Evolutionary conservation across 2,113 vertebrate genomes (phyloP).

Genomic region (Illadopsis cleaveri): DNA sequence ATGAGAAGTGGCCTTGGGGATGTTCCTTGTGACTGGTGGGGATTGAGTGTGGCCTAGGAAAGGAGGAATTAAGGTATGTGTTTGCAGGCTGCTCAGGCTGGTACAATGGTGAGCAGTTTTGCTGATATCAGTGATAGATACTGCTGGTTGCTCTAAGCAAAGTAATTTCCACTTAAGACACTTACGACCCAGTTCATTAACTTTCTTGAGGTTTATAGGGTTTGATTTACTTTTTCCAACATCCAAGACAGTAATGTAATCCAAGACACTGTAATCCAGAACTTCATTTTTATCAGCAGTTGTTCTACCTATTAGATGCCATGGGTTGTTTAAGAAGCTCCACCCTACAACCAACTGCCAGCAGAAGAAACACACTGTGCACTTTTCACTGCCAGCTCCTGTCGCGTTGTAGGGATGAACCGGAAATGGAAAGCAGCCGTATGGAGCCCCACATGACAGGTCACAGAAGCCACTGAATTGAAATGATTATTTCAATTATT

Average conservation of each 20-base stretch:
- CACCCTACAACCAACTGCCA: no score
- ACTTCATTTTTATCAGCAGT: not conserved
- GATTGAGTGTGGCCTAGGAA: not conserved
- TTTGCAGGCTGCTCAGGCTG: not conserved
- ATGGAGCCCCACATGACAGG: no score
- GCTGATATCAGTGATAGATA: not conserved
- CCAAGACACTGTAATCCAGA: not conserved
- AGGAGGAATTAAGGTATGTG: not conserved
- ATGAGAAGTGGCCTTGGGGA: not conserved
- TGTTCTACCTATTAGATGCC: not conserved
- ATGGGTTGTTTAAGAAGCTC: accelerated
- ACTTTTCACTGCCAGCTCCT: no score
- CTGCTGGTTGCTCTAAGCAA: not conserved
- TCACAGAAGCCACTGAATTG: no score
- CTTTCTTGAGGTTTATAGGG: not conserved
- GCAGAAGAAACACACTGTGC: no score
- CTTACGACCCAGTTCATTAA: not conserved
- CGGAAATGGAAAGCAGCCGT: no score
- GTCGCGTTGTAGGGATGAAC: no score
- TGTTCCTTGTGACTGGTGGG: not conserved
- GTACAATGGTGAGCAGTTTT: not conserved
- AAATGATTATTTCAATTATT: no score
- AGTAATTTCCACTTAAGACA: not conserved
- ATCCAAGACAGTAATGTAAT: not conserved
- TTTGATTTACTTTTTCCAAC: not conserved